These are phyloP conservation scores for Stomorhina lunata DNA, from an alignment of 2,888 invertebrate genomes.

Conservation along the genomic window DNA sequence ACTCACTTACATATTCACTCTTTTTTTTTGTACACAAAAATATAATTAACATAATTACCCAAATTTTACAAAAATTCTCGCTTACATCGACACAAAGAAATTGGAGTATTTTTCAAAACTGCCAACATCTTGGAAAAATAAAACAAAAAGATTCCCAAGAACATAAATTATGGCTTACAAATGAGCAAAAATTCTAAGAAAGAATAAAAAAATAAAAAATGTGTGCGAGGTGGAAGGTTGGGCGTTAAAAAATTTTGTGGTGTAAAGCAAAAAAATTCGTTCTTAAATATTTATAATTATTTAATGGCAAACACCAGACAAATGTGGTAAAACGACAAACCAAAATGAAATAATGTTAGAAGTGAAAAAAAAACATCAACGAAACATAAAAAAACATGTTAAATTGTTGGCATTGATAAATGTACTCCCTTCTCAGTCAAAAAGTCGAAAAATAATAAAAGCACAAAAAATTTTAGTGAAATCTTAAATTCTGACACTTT, in stretches of 20 bases:
- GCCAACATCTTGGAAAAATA: background rate
- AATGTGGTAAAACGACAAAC: background rate
- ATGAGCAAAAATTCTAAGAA: background rate
- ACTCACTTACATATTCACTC: background rate
- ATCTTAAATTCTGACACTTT: slow-evolving; percentile 11
- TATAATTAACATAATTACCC: slow-evolving; percentile 13
- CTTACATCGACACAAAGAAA: background rate
- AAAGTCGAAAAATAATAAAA: slow-evolving; percentile 16
- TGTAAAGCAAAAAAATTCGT: background rate
- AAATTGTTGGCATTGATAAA: slow-evolving; percentile 55
- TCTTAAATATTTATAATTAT: slow-evolving; percentile 13
- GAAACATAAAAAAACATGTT: background rate
- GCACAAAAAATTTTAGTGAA: background rate
- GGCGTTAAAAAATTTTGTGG: background rate
- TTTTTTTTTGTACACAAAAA: background rate
- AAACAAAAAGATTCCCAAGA: background rate
- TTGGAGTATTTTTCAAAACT: background rate
- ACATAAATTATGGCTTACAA: slow-evolving; percentile 25
- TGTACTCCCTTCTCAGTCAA: slow-evolving; percentile 20
- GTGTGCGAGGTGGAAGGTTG: too few species aligned
- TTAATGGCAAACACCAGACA: slow-evolving; percentile 18
- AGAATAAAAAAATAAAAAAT: too few species aligned
- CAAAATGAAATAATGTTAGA: background rate
- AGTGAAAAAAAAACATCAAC: background rate
- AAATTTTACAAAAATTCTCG: background rate